Evolutionary conservation across 2,113 vertebrate species (phyloP).

Genomic region (Toxotes chatareus): DNA sequence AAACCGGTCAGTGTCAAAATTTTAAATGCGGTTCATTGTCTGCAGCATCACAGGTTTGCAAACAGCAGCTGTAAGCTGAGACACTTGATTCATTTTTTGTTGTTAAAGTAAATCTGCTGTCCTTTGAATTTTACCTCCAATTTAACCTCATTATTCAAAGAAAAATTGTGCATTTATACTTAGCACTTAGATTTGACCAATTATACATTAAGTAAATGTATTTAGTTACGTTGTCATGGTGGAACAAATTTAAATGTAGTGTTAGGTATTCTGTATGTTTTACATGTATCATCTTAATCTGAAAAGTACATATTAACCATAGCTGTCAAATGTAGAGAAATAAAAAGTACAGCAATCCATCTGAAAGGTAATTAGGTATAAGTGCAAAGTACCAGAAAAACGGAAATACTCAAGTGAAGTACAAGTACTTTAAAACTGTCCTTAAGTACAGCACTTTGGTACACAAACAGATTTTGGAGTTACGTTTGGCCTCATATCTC

Average conservation of each 20-base stretch:
- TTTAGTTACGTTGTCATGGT: no score
- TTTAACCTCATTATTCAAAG: no score
- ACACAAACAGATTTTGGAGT: background rate
- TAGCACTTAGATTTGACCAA: no score
- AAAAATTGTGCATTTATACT: no score
- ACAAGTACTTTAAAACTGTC: background rate
- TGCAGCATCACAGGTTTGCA: slow-evolving; percentile 8
- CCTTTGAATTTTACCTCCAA: background rate
- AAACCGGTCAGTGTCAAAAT: background rate
- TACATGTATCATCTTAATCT: no score
- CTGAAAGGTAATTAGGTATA: background rate
- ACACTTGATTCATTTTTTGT: background rate
- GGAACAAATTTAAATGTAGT: no score
- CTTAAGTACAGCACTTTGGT: background rate
- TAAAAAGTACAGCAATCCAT: background rate
- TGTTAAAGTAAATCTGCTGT: background rate
- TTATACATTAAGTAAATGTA: no score
- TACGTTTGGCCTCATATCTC: slow-evolving; percentile 8
- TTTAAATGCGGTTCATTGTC: slow-evolving; percentile 10
- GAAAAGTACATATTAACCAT: background rate
- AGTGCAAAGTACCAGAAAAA: background rate
- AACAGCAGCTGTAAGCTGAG: background rate
- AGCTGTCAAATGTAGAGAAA: background rate
- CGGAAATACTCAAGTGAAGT: background rate
- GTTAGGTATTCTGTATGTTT: no score